These are phyloP conservation scores for Rattus norvegicus DNA, from an alignment of 2,113 vertebrate genomes.

Conservation along the genomic window DNA sequence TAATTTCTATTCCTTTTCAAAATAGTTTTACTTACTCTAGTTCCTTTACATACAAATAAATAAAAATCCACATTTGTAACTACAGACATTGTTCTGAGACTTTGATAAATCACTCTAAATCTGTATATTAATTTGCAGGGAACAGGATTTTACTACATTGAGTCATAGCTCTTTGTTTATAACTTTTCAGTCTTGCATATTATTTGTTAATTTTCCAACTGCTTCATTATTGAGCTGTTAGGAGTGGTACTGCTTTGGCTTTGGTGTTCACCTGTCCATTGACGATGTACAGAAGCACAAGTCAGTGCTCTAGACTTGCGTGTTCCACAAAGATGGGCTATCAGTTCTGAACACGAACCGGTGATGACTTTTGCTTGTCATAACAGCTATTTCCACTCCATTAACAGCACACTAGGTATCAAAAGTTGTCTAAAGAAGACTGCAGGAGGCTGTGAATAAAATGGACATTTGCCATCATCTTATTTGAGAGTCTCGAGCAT, in stretches of 20 bases:
- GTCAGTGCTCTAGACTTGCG: neutral
- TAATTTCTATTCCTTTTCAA: neutral
- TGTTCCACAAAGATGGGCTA: neutral
- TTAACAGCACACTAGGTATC: neutral
- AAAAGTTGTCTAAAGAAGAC: neutral
- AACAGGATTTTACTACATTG: neutral
- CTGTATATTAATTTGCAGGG: neutral
- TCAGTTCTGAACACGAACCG: neutral
- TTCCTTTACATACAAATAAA: neutral
- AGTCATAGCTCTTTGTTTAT: neutral
- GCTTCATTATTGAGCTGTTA: neutral
- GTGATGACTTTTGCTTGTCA: neutral
- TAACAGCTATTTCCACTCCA: neutral
- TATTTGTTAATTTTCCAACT: neutral
- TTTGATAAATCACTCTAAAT: neutral
- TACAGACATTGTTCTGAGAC: neutral
- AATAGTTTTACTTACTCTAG: neutral
- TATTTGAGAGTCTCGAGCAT: neutral
- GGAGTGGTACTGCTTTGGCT: neutral
- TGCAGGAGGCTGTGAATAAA: neutral
- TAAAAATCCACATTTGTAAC: neutral
- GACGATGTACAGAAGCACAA: neutral
- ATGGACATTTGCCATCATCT: neutral
- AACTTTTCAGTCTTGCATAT: neutral
- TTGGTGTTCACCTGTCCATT: neutral